A percentile compares a stretch with the other conserved stretches of the same genome.
These are phyloP conservation scores for Lepus oiostolus DNA, from an alignment of 2,797 vertebrate genomes.

Conservation along the genomic window DNA sequence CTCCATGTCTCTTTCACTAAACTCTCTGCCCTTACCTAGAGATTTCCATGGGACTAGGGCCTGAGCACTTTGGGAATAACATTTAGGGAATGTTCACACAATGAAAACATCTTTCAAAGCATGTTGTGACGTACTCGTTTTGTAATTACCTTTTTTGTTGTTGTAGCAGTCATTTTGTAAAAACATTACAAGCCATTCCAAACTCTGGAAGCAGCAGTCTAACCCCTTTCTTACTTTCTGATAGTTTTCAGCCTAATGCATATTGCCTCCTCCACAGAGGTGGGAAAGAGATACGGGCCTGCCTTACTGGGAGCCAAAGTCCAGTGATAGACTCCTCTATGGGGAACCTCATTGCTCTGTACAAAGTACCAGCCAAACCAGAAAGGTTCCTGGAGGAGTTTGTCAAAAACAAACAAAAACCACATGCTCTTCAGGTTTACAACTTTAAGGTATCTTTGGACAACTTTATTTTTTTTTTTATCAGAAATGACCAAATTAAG, in stretches of 20 bases:
- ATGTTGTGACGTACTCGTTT: conserved; percentile 88
- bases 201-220: conserved; percentile 68
- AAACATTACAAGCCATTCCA: conserved; percentile 79
- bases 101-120: conserved; percentile 89
- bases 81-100: conserved; percentile 87
- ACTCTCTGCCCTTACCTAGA: conserved; percentile 73
- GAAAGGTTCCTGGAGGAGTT: conserved; percentile 71
- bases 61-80: conserved; percentile 82
- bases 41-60: conserved; percentile 80
- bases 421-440: conserved; percentile 72
- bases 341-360: conserved; percentile 53
- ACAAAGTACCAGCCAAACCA: conserved; percentile 43
- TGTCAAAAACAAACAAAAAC: conserved; percentile 56
- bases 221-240: conserved; percentile 70
- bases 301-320: conserved; percentile 55
- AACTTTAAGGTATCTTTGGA: conserved; percentile 80
- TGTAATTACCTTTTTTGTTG: conserved; percentile 86
- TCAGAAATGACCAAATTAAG: conserved; percentile 74
- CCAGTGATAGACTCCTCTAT: conserved; percentile 24
- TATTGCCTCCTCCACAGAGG: conserved; percentile 48
- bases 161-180: conserved; percentile 79
- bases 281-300: background rate
- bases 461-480: background rate
- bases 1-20: conserved; percentile 82
- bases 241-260: conserved; percentile 43